Base-by-base conservation (phyloP, 2,888 invertebrate genomes). In the Tetragnatha montana region DNA sequence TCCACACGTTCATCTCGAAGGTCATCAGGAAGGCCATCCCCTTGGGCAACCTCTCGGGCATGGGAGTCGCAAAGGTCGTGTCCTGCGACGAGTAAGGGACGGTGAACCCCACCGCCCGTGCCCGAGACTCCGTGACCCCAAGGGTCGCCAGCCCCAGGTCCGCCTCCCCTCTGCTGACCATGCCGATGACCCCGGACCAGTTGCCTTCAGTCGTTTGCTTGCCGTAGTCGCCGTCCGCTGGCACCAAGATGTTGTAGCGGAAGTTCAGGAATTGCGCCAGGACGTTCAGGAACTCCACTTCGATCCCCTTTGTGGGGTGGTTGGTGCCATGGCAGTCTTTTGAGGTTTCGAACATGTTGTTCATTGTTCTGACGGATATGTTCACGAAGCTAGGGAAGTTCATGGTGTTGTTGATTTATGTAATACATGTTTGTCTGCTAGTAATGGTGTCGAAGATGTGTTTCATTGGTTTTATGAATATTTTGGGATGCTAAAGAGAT, bases 151-250 rank as follows among this genome's bases (percentile, higher is more conserved):
- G 10, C 6, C 19, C 76, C 50, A 76, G n/a, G 50, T 76, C 76
- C 4, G 50, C 76, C n/a, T 76, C 76, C 7, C n/a, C n/a, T n/a
- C 76, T 49, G 50, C 19, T 21, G 14, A 76, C 19, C 76, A 76
- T 76, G 0, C 76, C 76, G 50, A 76, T n/a, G 17, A 76, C 17
- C 19, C 76, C 76, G 10, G 76, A 19, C 76, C 76, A 76, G 17
- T 19, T 19, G n/a, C 76, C 76, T 12, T 50, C 19, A 7, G 17
- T 17, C 50, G 19, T 14, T 21, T 19, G 0, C 47, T 50, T 22
- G n/a, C 76, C 76, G 6, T 49, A 76, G 17, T 76, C 76, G 6
- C 49, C 49, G 50, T 76, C 76, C 17, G n/a, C 50, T 3, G 76
- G 76, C 8, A 50, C n/a, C 10, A 17, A 8, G 50, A 76, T 7